These are phyloP conservation scores for Campylomormyrus tamandua DNA, from an alignment of 2,113 vertebrate genomes.

Conservation along the genomic window DNA sequence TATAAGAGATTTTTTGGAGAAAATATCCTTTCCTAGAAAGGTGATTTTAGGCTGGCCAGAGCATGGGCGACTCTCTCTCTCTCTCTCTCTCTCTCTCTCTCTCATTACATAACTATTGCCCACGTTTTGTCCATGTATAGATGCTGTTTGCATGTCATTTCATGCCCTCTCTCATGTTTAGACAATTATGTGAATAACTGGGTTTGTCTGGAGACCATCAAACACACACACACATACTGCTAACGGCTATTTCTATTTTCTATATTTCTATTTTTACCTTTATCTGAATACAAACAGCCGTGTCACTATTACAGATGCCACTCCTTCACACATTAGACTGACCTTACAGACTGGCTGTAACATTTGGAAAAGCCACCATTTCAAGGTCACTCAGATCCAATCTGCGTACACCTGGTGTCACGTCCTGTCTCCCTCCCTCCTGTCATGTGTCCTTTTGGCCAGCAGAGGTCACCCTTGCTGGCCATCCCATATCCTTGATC, in stretches of 20 bases:
- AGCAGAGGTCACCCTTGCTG: not conserved
- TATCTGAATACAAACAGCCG: not conserved
- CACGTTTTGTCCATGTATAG: not conserved
- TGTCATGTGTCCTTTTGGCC: not conserved
- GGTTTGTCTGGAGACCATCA: not conserved
- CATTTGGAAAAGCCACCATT: not conserved
- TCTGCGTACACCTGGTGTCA: not conserved
- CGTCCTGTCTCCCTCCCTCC: not conserved
- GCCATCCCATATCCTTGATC: not conserved
- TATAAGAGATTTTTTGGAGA: not conserved
- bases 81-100: not conserved
- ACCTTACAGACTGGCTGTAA: not conserved
- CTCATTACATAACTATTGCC: not conserved
- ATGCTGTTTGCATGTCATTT: not conserved
- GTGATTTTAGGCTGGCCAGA: not conserved
- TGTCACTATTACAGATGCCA: not conserved
- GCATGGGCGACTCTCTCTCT: not conserved
- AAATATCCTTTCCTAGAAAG: not conserved
- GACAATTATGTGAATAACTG: not conserved
- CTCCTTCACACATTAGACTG: not conserved
- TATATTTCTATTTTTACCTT: not conserved
- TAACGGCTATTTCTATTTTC: no score
- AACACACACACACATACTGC: not conserved
- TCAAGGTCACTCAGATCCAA: not conserved
- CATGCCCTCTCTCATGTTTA: not conserved